Evolutionary conservation across 2,113 vertebrate genomes (phyloP), one percentile per base, ranked within the genome.

Genomic region (Pogonocichla stellata): DNA sequence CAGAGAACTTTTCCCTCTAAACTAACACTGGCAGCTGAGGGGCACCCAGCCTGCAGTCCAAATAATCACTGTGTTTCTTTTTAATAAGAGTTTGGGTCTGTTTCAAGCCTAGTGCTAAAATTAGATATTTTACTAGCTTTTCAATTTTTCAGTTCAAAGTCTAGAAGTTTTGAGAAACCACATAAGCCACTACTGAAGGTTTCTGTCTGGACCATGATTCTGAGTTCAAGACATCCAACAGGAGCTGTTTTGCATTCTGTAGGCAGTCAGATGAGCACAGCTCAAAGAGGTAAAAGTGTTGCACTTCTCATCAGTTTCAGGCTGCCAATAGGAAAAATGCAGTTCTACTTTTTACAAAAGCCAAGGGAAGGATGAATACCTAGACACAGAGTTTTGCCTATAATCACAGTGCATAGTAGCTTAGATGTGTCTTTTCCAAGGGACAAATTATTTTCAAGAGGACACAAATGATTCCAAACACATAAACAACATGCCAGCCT

Each of bases 111-210:
- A 60, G 54, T 66, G 77, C 92, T 95, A 94, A 92, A 95, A 87
- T 92, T 89, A 95, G 77, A 14, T 54, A 56, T 83, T 93, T 94
- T 73, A 91, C 71, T 64, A 91, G 81, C 29, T 90, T 95, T 94
- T 88, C 66, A 70, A 86, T 90, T 96, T 94, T 71, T 66, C 71
- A 74, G 56, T 85, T 94, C 85, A 93, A 96, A 93, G 85, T 69
- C 51, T 70, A 67, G 56, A 77, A 70, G 42, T 73, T 94, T 87
- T 73, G 66, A 95, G 74, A 95, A 94, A 85, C 58, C 79, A 23
- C 16, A 2, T 42, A 86, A 96, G 58, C 50, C 81, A 48, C 79
- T 82, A 57, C 74, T 58, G 79, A 93, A 79, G 73, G 48, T 81
- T 81, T 84, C 48, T 2, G 7, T 85, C 81, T 80, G 85, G 80